Conservation (phyloP, 2,113 vertebrate species). For the Pungitius pungitius region DNA sequence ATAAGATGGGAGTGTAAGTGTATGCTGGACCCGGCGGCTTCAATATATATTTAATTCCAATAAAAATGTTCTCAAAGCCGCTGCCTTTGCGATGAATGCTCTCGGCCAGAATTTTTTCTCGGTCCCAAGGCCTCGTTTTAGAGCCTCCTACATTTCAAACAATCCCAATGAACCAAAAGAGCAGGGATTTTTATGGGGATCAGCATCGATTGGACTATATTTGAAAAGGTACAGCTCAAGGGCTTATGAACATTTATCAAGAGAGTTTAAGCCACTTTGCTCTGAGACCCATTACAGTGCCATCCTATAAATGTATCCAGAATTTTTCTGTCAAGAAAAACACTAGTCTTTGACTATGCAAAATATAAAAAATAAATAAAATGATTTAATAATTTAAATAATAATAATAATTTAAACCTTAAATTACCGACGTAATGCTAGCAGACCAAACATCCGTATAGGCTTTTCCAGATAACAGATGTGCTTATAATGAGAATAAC, state of each 20-base stretch:
- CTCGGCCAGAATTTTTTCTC: background rate
- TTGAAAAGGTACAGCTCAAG: background rate
- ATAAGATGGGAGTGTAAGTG: background rate
- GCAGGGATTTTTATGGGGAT: background rate
- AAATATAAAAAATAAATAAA: too few relatives aligned
- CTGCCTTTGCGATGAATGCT: background rate
- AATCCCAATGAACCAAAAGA: background rate
- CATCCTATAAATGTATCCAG: background rate
- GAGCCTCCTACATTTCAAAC: background rate
- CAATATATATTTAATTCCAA: background rate
- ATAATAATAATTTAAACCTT: too few relatives aligned
- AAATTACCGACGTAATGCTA: background rate
- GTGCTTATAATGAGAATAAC: slow-evolving; percentile 18
- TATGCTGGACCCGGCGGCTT: background rate
- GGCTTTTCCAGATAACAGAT: slow-evolving; percentile 15
- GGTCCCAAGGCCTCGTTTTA: background rate
- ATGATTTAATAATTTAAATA: too few relatives aligned
- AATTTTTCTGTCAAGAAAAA: background rate
- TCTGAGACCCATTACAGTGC: background rate
- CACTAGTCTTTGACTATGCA: too few relatives aligned
- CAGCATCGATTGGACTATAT: background rate
- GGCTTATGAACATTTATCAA: background rate
- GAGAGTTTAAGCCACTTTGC: background rate
- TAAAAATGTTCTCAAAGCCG: background rate
- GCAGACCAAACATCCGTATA: background rate